These are phyloP conservation scores for Labia minor DNA, from an alignment of 2,888 invertebrate genomes.

Conservation along the genomic window DNA sequence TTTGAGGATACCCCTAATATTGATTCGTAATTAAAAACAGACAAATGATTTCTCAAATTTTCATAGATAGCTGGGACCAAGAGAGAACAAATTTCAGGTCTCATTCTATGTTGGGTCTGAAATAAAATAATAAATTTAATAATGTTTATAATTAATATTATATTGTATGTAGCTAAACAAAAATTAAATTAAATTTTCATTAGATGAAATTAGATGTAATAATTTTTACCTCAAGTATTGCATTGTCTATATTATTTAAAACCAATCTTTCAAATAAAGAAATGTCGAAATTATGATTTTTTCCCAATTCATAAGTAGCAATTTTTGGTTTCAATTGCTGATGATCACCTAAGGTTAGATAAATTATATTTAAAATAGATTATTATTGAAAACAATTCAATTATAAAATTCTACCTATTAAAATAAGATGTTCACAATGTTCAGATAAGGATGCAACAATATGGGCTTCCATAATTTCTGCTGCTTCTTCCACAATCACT, in stretches of 20 bases:
- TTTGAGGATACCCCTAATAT: slow-evolving; percentile 46
- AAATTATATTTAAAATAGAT: too few relatives aligned
- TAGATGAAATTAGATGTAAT: too few relatives aligned
- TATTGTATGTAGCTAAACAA: too few relatives aligned
- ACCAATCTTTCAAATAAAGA: slow-evolving; percentile 45
- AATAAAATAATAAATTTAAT: not conserved
- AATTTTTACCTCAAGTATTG: slow-evolving; percentile 34
- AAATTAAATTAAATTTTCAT: too few relatives aligned
- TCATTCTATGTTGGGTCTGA: slow-evolving; percentile 41
- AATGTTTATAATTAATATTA: too few relatives aligned
- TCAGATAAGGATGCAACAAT: slow-evolving; percentile 38
- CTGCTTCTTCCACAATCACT: slow-evolving; percentile 44
- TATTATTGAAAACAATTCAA: too few relatives aligned
- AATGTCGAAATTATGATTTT: slow-evolving; percentile 38
- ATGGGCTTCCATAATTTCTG: slow-evolving; percentile 43
- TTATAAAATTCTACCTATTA: slow-evolving; percentile 35
- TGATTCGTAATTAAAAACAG: not conserved
- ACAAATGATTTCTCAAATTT: not conserved
- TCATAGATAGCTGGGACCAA: slow-evolving; percentile 54
- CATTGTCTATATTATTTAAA: slow-evolving; percentile 36
- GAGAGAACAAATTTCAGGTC: slow-evolving; percentile 36
- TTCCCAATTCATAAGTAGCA: slow-evolving; percentile 38
- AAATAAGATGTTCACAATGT: slow-evolving; percentile 39
- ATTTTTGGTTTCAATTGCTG: slow-evolving; percentile 42
- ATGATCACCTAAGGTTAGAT: slow-evolving; percentile 42